Percentiles rank a stretch among this genome's conserved stretches.
Conservation (phyloP, 2,888 invertebrate species). For the Labia minor region DNA sequence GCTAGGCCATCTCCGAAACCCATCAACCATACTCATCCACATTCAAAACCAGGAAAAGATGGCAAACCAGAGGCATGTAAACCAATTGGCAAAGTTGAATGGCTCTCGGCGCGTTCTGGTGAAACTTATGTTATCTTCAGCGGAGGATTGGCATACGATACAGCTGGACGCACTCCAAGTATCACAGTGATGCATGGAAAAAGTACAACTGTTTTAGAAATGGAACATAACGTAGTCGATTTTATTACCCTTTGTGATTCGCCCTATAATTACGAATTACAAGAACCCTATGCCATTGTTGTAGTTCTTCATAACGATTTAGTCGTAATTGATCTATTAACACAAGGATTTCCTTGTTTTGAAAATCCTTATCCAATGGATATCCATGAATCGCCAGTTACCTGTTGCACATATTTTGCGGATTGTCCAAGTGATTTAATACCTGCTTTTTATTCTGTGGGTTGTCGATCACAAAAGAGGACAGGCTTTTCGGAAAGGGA, state of each 20-base stretch:
- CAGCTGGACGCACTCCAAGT: conserved; percentile 79
- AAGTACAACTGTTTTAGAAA: conserved; percentile 93
- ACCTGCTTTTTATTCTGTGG: conserved; percentile 95
- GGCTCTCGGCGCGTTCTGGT: conserved; percentile 50
- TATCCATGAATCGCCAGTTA: conserved; percentile 96
- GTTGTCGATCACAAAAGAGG: conserved; percentile 56
- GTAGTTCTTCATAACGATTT: conserved; percentile 95
- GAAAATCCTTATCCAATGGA: conserved; percentile 99
- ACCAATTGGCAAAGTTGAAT: conserved; percentile 89
- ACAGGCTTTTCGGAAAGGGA: conserved; percentile 80
- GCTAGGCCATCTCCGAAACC: conserved; percentile 66
- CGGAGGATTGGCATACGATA: conserved; percentile 87
- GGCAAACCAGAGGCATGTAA: conserved; percentile 89
- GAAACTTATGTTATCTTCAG: conserved; percentile 95
- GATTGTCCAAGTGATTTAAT: conserved; percentile 97
- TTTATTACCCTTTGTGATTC: conserved; percentile 93
- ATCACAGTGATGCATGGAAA: conserved; percentile 89
- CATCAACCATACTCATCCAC: conserved; percentile 74
- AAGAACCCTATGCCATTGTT: conserved; percentile 96
- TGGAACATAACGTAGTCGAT: conserved; percentile 97
- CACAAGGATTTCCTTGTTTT: conserved; percentile 94
- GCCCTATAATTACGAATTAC: conserved; percentile 84
- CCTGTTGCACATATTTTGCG: conserved; percentile 91
- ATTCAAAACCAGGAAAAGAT: conserved; percentile 84
- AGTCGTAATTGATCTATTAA: conserved; percentile 92